Evolutionary conservation across 2,888 invertebrate genomes (phyloP), one percentile per base, ranked within the genome.

Genomic region (Stictocephala bisonia): DNA sequence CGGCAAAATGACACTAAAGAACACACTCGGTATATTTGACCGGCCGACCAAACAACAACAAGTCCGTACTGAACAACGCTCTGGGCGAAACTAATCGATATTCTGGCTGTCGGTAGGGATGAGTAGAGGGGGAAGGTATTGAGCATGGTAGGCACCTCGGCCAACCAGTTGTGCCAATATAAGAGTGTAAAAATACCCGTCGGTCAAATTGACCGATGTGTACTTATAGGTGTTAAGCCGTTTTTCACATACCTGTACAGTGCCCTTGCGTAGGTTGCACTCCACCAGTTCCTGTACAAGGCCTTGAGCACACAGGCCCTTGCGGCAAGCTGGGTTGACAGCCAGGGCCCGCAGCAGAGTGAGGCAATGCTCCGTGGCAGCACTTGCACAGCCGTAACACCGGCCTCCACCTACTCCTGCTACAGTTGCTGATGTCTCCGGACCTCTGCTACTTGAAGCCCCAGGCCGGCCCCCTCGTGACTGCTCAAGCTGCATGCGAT

Each of bases 321-420:
- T 87, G 73, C 95, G 89, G 26, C 94, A 92, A 2, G 89, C 89
- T 1, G 89, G 87, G 80, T 92, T 93, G 4, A 92, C 93, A 3
- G 96, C 96, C 79, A 98, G 87, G 31, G 97, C 97, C 44, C 96
- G 89, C 64, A 98, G 86, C 51, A 98, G 85, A 0, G 96, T 96
- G 29, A 98, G 87, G 83, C 97, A 98, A 83, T 97, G 97, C 83
- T 97, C 96, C 0, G 96, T 94, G 44, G 96, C 94, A 1, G 97
- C 92, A 71, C 94, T 90, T 1, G 96, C 93, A 81, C 95, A 95
- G 0, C 95, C 95, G 83, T 94, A 95, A 83, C 95, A 95, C 2
- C 91, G 89, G 77, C 90, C 91, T 0, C 87, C 75, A 77, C 90
- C 90, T 0, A 35, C 6, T 9, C 35, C 6, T 11, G 44, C 7